phyloP scores from a whole-genome alignment of 2,113 vertebrate species.

The Neotoma lepida region DNA sequence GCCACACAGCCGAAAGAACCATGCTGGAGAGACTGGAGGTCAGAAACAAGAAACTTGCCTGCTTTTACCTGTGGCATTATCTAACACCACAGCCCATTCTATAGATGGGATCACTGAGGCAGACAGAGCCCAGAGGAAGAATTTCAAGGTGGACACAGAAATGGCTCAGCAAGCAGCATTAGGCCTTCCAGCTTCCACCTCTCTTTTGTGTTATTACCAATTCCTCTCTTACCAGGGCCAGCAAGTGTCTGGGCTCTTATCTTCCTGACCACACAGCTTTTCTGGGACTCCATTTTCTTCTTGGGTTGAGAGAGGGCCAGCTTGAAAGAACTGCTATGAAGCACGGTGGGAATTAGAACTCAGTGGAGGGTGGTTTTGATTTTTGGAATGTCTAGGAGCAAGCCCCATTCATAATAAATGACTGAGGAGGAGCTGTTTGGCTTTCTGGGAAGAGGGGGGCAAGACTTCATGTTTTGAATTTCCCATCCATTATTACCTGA shows the following conservation, averaged over 20 bases:
- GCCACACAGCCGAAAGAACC: not conserved
- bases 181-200: not conserved
- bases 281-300: not conserved
- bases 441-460: not conserved
- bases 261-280: not conserved
- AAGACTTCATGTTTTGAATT: not conserved
- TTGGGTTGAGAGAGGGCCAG: not conserved
- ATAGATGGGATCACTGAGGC: not conserved
- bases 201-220: not conserved
- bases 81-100: not conserved
- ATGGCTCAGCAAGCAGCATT: not conserved
- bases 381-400: not conserved
- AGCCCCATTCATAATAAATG: not conserved
- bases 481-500: not conserved
- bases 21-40: not conserved
- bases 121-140: not conserved
- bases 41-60: not conserved
- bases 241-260: not conserved
- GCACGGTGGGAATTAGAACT: too few species aligned
- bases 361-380: not conserved
- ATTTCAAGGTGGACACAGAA: not conserved
- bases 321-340: not conserved
- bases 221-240: not conserved
- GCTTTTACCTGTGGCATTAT: not conserved
- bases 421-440: not conserved